Evolutionary conservation across 1,140 invertebrate genomes (phyloP), one percentile per base, ranked within the genome.

Genomic region (Trichonephila inaurata): DNA sequence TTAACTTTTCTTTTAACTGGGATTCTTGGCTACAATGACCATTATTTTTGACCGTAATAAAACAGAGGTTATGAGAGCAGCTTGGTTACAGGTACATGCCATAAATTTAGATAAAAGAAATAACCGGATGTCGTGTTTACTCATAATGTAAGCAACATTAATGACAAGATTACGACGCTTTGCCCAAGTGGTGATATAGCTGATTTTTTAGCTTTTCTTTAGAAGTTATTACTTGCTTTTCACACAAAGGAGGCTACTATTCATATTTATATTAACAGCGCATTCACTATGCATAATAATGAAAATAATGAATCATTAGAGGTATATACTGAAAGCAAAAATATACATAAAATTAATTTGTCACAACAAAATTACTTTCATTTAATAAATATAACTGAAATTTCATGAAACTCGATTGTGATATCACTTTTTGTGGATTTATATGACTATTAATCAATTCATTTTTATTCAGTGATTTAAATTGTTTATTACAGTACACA

Each of bases 91-190:
- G 72, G 72, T 77, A 77, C 12, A 77, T 18, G 33, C 33, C 72
- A 33, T 77, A 77, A 77, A 77, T 77, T 77, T 77, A 77, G 72
- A 77, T 77, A 77, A 77, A 77, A 77, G 33, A 77, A 77, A 77
- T 77, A 77, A 40, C 72, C 28, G 72, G 72, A 33, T 77, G 28
- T 77, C 7, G 28, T 77, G 8, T 77, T 77, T 33, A 77, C 72
- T 28, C 72, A 77, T 77, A 77, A 77, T 77, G 24, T 77, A 77
- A 19, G 72, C 18, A 77, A 19, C 72, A 77, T 77, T 28, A 77
- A 77, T 77, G 33, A 77, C 33, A 77, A 40, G 14, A 77, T 77
- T 77, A 77, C 14, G 28, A 33, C 12, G 24, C 28, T 33, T 33
- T 18, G 72, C 33, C 28, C 12, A 40, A 77, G 16, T 77, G 72